Base-by-base conservation (phyloP, 2,113 vertebrate species). In the Chrysochloris asiatica region DNA sequence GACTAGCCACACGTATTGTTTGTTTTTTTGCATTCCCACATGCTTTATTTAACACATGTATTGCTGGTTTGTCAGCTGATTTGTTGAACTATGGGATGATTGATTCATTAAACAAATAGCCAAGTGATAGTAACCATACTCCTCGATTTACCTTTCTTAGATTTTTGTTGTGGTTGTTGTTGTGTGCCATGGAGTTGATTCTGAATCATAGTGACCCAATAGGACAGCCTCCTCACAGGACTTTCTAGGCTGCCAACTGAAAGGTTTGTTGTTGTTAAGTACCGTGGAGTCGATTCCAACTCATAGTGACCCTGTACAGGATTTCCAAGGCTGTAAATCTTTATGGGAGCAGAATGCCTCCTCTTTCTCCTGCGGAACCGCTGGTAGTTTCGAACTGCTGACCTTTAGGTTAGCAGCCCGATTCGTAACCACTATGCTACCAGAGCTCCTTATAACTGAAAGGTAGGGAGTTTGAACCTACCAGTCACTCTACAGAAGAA, bases 1-100 rank as follows among this genome's bases (percentile, higher is more conserved):
- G 45, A 80, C 77, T 86, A 86, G 72, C 93, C 88, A 87, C 78
- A 89, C 78, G 69, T 36, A 89, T 78, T 90, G 88, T 90, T 95
- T 41, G 2, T 17, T 88, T 45, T n/a, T 93, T 54, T 83, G 0
- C 36, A 89, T 81, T 86, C 41, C 48, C 84, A 59, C 65, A 79
- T 30, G 36, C 50, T 95, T n/a, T 1, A 83, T 95, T 88, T 84
- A 26, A 90, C 65, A 90, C 6, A 78, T 41, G 69, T 36, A 83
- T 92, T 92, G 16, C 61, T 82, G 41, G 14, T 84, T 96, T 96
- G 69, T 89, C 26, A 92, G 71, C 45, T 93, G 52, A 95, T 86
- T 88, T 89, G 21, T 93, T 97, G 91, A 94, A 89, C 65, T 85
- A 84, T 79, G 82, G 65, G 76, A 86, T 83, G 4, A 84, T 75